Base-by-base conservation (phyloP, 2,888 invertebrate genomes). In the Drosophila multiciliata region DNA sequence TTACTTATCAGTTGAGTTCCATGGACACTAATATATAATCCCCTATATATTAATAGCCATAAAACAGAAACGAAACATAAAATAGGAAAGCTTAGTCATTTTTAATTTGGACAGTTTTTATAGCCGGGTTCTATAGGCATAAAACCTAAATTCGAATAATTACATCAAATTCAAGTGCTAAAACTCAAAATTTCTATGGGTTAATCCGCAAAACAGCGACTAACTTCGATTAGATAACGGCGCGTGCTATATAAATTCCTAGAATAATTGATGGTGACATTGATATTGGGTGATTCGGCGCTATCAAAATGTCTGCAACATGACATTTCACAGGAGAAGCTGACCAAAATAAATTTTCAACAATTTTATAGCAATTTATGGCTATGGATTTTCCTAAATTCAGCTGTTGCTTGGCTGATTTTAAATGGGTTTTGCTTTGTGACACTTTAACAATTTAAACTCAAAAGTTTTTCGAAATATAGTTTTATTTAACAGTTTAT, bases 71-170 rank as follows among this genome's bases (percentile, higher is more conserved):
- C 11, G 33, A 42, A 45, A 20, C 23, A n/a, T 32, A 52, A 35
- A 36, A 26, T n/a, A 52, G 38, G 15, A 42, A n/a, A 11, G 23
- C 20, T 42, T 57, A 54, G 58, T 62, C 52, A 59, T 45, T 52
- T 54, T 69, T 54, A 52, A 57, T 57, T 68, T 60, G 29, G 66
- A 61, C 71, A 68, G 26, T 48, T 72, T 72, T 62, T 75, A 54
- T 61, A 8, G 49, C 62, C 45, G 40, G 50, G 20, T 45, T 45
- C 15, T 3, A 1, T 20, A 8, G 8, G 8, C 23, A 23, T 66
- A 66, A 73, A 74, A 74, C 75, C 53, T 54, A 78, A 77, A 74
- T 54, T 57, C 70, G 29, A 29, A 29, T 74, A 80, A 77, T 80
- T 77, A 61, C 63, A 71, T 61, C 53, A 60, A 66, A 54, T 36